Conservation (phyloP, 2,113 vertebrate genomes). For the Oreotrochilus melanogaster region DNA sequence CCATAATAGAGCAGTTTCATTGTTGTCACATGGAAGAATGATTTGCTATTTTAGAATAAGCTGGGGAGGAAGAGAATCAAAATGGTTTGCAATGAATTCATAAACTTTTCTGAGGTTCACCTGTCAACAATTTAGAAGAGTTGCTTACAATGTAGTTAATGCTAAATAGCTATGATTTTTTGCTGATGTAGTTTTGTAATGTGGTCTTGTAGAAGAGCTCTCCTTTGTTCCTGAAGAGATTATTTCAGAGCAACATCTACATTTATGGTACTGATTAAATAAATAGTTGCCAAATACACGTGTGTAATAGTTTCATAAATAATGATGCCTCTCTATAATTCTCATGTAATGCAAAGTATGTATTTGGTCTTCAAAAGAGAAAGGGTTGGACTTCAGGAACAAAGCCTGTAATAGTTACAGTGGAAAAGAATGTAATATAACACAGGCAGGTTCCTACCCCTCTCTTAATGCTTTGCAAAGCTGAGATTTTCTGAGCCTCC, state of each 20-base stretch:
- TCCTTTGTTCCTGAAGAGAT: not conserved
- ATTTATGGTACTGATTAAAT: slow-evolving; percentile 40
- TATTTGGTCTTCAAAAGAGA: not conserved
- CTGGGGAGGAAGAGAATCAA: not conserved
- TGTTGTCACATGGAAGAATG: not conserved
- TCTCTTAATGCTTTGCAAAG: not conserved
- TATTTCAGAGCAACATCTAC: slow-evolving; percentile 4
- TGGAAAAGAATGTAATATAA: not conserved
- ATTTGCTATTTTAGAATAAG: not conserved
- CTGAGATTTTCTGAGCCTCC: not conserved
- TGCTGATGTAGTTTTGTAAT: not conserved
- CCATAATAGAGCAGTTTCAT: not conserved
- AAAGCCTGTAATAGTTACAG: not conserved
- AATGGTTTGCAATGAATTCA: slow-evolving; percentile 13
- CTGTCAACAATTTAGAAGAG: not conserved
- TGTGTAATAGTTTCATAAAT: slow-evolving; percentile 5
- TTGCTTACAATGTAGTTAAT: not conserved
- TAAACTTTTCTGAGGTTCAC: not conserved
- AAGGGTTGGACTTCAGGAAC: not conserved
- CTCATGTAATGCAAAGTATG: not conserved
- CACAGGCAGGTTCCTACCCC: not conserved
- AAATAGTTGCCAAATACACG: slow-evolving; percentile 12
- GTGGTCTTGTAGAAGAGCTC: not conserved
- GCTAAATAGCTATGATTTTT: not conserved
- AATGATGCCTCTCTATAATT: not conserved